Conservation (phyloP, 2,113 vertebrate genomes). For the Brachionichthys hirsutus region DNA sequence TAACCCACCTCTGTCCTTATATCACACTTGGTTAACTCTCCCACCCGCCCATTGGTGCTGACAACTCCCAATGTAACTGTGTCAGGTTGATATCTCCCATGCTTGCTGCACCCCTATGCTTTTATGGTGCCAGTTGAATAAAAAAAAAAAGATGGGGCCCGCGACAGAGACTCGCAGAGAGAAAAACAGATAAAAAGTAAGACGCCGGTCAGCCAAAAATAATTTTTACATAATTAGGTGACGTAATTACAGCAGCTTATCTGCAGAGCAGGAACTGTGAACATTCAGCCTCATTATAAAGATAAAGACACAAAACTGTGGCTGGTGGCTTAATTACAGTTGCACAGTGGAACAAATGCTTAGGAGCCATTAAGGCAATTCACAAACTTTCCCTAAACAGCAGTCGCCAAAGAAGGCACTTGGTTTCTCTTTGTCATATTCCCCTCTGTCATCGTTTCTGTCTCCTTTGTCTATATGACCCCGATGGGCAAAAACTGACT, state of each 20-base stretch:
- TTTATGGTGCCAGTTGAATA: slow-evolving; percentile 28
- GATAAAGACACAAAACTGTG: slow-evolving; percentile 79
- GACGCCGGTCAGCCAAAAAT: slow-evolving; percentile 65
- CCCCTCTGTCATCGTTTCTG: not conserved
- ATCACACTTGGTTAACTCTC: slow-evolving; percentile 35
- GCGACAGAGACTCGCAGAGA: slow-evolving; percentile 29
- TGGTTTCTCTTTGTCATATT: slow-evolving; percentile 3
- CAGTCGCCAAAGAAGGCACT: slow-evolving; percentile 30
- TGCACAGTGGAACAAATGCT: slow-evolving; percentile 70
- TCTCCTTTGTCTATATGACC: not conserved
- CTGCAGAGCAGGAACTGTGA: slow-evolving; percentile 70
- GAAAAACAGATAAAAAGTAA: slow-evolving; percentile 45
- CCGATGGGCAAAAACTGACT: slow-evolving; percentile 27
- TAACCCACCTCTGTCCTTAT: slow-evolving; percentile 17
- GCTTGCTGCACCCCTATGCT: slow-evolving; percentile 7
- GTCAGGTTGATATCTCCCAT: slow-evolving; percentile 38
- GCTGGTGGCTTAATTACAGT: slow-evolving; percentile 79
- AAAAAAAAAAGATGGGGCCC: slow-evolving; percentile 37
- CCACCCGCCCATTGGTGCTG: slow-evolving; percentile 31
- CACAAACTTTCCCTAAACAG: slow-evolving; percentile 59
- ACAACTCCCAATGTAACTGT: slow-evolving; percentile 23
- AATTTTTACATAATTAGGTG: slow-evolving; percentile 82
- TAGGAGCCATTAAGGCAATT: slow-evolving; percentile 55
- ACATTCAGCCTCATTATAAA: slow-evolving; percentile 78
- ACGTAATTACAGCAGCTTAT: slow-evolving; percentile 79